phyloP scores from a whole-genome alignment of 2,888 invertebrate genomes.

The Pandemis corylana region DNA sequence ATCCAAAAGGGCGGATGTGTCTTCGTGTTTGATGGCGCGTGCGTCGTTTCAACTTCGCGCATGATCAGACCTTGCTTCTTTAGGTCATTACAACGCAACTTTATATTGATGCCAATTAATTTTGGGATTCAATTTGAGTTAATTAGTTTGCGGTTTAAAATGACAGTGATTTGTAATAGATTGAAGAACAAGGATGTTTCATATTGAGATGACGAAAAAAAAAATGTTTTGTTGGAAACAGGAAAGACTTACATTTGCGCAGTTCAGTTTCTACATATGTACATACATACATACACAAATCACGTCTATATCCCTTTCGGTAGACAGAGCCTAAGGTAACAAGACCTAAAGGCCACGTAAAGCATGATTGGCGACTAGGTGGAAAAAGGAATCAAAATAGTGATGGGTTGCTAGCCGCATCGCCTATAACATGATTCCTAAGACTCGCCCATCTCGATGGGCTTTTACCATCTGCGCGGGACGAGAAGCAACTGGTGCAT shows the following conservation, averaged over 20 bases:
- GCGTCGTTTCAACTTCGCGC: not conserved
- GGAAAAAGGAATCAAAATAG: too few species aligned
- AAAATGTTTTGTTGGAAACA: not conserved
- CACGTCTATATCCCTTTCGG: too few species aligned
- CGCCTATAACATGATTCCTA: too few species aligned
- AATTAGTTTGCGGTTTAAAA: constrained; percentile 41
- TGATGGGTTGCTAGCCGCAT: too few species aligned
- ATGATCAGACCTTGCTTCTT: not conserved
- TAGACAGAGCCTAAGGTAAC: too few species aligned
- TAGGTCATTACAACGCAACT: constrained; percentile 38
- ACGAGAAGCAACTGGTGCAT: too few species aligned
- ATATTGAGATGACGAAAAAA: not conserved
- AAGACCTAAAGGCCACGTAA: too few species aligned
- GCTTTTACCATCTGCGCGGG: too few species aligned
- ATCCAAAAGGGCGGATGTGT: not conserved
- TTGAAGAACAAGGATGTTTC: constrained; percentile 16
- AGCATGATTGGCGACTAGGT: too few species aligned
- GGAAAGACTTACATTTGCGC: not conserved
- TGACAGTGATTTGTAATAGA: constrained; percentile 33
- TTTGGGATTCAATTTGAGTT: constrained; percentile 42
- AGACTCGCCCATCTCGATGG: too few species aligned
- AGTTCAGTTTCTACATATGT: not conserved
- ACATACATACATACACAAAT: too few species aligned
- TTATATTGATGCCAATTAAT: constrained; percentile 42
- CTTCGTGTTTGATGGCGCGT: not conserved